phyloP scores from a whole-genome alignment of 2,113 vertebrate genomes.

The Numenius arquata region DNA sequence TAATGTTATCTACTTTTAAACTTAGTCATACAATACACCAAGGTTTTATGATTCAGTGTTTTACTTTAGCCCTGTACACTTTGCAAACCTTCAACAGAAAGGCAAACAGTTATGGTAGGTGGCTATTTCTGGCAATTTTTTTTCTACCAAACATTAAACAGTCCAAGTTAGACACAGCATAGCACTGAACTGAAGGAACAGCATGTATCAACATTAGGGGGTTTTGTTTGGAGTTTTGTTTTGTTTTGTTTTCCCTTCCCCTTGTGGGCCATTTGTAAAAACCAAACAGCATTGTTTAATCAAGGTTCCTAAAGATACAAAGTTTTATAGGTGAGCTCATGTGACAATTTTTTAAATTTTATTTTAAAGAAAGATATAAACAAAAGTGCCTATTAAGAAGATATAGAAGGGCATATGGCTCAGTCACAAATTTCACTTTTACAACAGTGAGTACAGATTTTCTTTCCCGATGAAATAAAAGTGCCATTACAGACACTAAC shows the following conservation, averaged over 20 bases:
- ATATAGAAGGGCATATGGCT: not conserved
- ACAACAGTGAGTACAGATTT: not conserved
- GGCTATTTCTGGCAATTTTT: not conserved
- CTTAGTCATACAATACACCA: not conserved
- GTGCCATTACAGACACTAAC: not conserved
- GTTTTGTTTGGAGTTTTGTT: not conserved
- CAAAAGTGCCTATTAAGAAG: not conserved
- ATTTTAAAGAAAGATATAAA: not conserved
- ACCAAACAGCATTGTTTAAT: not conserved
- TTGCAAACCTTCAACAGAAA: not conserved
- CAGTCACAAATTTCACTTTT: not conserved
- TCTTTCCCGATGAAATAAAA: not conserved
- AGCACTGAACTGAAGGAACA: not conserved
- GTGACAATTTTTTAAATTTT: not conserved
- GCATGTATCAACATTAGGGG: not conserved
- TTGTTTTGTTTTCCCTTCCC: not conserved
- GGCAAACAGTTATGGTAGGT: not conserved
- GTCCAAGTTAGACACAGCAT: not conserved
- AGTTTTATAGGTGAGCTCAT: not conserved
- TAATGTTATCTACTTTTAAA: not conserved
- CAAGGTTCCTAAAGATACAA: not conserved
- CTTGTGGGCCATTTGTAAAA: not conserved
- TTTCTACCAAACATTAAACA: not conserved
- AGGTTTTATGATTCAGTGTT: not conserved
- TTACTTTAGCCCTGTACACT: not conserved